These are phyloP conservation scores for Hylaea fasciaria DNA, from an alignment of 2,888 invertebrate species.

Conservation along the genomic window DNA sequence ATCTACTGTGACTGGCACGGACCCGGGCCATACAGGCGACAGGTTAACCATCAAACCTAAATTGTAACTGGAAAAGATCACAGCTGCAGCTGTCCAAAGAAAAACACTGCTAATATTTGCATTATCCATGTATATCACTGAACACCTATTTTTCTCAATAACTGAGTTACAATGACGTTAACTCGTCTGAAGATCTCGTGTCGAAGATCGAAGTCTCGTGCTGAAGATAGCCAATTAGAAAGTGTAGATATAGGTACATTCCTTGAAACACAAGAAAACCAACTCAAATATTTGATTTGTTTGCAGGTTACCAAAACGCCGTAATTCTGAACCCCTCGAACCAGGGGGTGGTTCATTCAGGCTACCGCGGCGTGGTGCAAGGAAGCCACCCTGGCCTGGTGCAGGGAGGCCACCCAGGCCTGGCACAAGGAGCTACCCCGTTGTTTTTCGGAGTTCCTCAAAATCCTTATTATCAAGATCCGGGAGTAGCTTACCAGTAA, in stretches of 20 bases:
- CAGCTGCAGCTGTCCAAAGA: too few relatives aligned
- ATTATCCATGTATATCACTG: too few relatives aligned
- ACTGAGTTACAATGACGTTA: too few relatives aligned
- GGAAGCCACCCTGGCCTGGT: conserved; percentile 48
- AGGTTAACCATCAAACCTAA: too few relatives aligned
- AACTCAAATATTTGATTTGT: not conserved
- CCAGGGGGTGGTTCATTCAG: conserved; percentile 58
- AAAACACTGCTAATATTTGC: too few relatives aligned
- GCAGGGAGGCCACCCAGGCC: conserved; percentile 51
- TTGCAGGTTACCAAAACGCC: conserved; percentile 69
- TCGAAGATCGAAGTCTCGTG: too few relatives aligned
- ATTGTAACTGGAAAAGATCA: too few relatives aligned
- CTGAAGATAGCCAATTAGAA: too few relatives aligned
- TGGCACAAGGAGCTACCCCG: conserved; percentile 47
- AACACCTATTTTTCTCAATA: too few relatives aligned
- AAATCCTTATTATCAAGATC: conserved; percentile 65
- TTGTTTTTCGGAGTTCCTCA: conserved; percentile 38
- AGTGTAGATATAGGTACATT: not conserved
- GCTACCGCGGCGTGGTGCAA: conserved; percentile 56
- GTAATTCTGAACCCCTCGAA: conserved; percentile 66
- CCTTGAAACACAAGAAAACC: not conserved
- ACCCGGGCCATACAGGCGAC: too few relatives aligned
- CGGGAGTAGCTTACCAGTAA: conserved; percentile 61
- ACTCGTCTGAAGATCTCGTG: too few relatives aligned
- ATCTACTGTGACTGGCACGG: too few relatives aligned